phyloP scores from a whole-genome alignment of 2,888 invertebrate species.

The Folsomia manolachei region DNA sequence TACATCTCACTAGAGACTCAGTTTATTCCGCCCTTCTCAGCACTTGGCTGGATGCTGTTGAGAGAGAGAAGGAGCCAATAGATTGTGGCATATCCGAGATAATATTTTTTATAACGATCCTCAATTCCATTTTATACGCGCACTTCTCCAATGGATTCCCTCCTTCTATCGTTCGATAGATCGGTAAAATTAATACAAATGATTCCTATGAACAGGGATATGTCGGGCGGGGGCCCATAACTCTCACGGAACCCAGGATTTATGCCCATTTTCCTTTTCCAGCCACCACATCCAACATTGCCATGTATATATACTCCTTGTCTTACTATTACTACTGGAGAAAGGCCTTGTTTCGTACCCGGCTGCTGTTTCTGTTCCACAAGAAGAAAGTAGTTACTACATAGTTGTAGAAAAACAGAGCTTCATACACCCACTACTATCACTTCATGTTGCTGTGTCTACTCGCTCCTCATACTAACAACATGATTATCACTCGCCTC shows the following conservation, averaged over 20 bases:
- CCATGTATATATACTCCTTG: no score
- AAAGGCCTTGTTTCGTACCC: background rate
- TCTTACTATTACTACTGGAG: no score
- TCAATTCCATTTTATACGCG: conserved; percentile 27
- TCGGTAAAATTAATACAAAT: conserved; percentile 51
- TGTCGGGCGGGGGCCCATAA: conserved; percentile 46
- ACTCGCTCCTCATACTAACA: conserved; percentile 21
- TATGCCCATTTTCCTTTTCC: conserved; percentile 36
- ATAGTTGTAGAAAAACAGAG: no score
- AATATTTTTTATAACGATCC: conserved; percentile 48
- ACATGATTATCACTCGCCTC: background rate
- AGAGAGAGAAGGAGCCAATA: conserved; percentile 34
- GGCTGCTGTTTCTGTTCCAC: no score
- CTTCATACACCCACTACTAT: conserved; percentile 19
- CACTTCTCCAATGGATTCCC: conserved; percentile 38
- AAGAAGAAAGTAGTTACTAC: no score
- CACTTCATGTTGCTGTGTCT: background rate
- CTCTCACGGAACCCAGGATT: conserved; percentile 44
- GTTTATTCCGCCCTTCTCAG: conserved; percentile 2
- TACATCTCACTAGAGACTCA: background rate
- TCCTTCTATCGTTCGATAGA: conserved; percentile 42
- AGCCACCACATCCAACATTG: background rate
- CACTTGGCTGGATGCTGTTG: background rate
- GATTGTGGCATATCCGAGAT: conserved; percentile 45
- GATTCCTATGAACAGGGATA: conserved; percentile 49